Evolutionary conservation across 2,113 vertebrate genomes (phyloP).

Genomic region (Sylvilagus bachmani): DNA sequence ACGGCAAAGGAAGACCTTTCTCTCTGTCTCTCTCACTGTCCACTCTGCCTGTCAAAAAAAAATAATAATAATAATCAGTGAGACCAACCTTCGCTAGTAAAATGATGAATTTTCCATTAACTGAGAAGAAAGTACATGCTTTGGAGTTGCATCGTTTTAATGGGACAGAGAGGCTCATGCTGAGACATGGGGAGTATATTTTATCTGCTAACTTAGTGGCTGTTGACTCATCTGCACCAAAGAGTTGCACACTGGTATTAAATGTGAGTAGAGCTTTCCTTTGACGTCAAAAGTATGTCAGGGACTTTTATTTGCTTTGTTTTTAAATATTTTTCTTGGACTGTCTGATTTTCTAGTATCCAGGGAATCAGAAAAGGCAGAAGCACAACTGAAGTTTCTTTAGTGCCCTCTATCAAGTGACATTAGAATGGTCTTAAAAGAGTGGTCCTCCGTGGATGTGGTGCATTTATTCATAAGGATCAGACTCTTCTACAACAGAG

Average conservation of each 20-base stretch:
- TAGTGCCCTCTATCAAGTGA: not conserved
- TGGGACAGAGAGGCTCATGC: constrained; percentile 7
- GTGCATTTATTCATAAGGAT: not conserved
- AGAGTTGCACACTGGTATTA: constrained; percentile 81
- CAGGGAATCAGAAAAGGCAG: constrained; percentile 56
- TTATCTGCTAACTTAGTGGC: constrained; percentile 84
- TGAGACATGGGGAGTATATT: not conserved
- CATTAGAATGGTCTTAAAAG: not conserved
- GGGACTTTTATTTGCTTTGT: constrained; percentile 79
- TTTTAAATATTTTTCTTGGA: constrained; percentile 82
- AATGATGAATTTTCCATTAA: not conserved
- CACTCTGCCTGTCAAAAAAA: no score
- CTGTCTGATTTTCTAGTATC: constrained; percentile 63
- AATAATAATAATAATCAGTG: not conserved
- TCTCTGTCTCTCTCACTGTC: no score
- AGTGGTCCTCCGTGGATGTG: not conserved
- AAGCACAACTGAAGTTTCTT: not conserved
- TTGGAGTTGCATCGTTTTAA: not conserved
- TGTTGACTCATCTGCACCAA: constrained; percentile 85
- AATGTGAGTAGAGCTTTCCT: constrained; percentile 84
- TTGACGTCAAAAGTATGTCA: constrained; percentile 78
- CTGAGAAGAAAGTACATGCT: not conserved
- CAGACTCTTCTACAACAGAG: not conserved
- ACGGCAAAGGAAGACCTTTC: no score
- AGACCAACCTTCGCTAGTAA: not conserved